Conservation (phyloP, 2,797 vertebrate species). For the Chaetodon trifasciatus region DNA sequence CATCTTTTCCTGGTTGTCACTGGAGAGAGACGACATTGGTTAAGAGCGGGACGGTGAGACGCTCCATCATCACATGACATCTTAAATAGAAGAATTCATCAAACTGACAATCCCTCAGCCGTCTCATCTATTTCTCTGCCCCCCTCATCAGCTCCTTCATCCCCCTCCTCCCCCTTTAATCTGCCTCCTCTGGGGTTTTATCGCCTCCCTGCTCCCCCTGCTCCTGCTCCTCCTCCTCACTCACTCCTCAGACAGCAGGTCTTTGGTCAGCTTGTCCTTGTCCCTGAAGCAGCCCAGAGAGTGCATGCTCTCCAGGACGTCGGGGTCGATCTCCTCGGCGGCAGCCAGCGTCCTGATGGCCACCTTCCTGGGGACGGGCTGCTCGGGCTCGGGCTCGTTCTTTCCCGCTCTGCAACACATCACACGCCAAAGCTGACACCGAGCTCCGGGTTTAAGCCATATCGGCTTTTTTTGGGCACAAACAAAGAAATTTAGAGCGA, state of each 20-base stretch:
- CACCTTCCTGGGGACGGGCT: slow-evolving; percentile 96
- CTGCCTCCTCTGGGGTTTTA: slow-evolving; percentile 26
- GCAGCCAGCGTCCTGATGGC: slow-evolving; percentile 93
- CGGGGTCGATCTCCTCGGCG: slow-evolving; percentile 96
- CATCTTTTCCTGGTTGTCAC: slow-evolving; percentile 99
- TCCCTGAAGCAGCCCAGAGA: slow-evolving; percentile 98
- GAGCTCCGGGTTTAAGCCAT: neutral
- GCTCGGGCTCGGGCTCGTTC: slow-evolving; percentile 97
- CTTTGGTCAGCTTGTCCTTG: slow-evolving; percentile 97
- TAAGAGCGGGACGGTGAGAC: slow-evolving; percentile 1
- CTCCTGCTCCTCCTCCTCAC: slow-evolving; percentile 54
- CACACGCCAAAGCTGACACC: neutral
- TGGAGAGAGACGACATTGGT: slow-evolving; percentile 59
- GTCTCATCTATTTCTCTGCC: slow-evolving; percentile 19
- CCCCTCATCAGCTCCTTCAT: neutral
- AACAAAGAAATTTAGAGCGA: neutral
- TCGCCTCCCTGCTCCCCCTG: neutral
- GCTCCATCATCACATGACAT: slow-evolving; percentile 50
- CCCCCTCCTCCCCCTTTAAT: slow-evolving; percentile 5
- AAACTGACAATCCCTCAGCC: slow-evolving; percentile 47
- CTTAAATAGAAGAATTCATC: slow-evolving; percentile 61
- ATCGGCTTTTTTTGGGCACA: too few species aligned
- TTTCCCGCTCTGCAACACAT: slow-evolving; percentile 92
- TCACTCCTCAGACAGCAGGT: slow-evolving; percentile 97
- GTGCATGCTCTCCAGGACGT: slow-evolving; percentile 99